Evolutionary conservation across 2,797 vertebrate genomes (phyloP).

Genomic region (Myiotriccus ornatus): DNA sequence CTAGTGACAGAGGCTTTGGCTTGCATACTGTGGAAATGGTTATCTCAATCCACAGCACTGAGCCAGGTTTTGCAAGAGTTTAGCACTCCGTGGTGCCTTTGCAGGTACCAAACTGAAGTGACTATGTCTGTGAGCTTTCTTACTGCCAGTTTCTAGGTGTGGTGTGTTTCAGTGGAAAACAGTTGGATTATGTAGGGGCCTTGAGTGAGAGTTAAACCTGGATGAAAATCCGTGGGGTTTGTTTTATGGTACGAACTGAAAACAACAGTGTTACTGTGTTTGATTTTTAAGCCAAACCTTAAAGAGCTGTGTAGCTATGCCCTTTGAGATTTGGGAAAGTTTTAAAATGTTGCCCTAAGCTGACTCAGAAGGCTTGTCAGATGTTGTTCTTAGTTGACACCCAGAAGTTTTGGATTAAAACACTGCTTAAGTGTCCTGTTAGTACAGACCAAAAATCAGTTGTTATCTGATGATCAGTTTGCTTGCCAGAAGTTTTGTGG

Average conservation of each 20-base stretch:
- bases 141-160: background rate
- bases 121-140: background rate
- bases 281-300: background rate
- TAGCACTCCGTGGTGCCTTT: background rate
- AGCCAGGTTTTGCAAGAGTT: slow-evolving; percentile 19
- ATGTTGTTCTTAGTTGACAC: background rate
- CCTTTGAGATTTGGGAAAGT: background rate
- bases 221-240: background rate
- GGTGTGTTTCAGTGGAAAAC: background rate
- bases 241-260: background rate
- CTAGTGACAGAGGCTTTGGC: slow-evolving; percentile 21
- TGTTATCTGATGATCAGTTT: background rate
- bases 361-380: background rate
- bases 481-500: background rate
- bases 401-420: background rate
- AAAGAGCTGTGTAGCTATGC: background rate
- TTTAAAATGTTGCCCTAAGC: background rate
- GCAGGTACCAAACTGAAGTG: background rate
- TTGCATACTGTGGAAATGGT: slow-evolving; percentile 15
- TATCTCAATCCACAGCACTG: background rate
- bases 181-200: background rate
- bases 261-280: fast-evolving
- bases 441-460: background rate
- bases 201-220: background rate
- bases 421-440: background rate